Base-by-base conservation (phyloP, 2,797 vertebrate genomes). In the Sebastes vulpes region DNA sequence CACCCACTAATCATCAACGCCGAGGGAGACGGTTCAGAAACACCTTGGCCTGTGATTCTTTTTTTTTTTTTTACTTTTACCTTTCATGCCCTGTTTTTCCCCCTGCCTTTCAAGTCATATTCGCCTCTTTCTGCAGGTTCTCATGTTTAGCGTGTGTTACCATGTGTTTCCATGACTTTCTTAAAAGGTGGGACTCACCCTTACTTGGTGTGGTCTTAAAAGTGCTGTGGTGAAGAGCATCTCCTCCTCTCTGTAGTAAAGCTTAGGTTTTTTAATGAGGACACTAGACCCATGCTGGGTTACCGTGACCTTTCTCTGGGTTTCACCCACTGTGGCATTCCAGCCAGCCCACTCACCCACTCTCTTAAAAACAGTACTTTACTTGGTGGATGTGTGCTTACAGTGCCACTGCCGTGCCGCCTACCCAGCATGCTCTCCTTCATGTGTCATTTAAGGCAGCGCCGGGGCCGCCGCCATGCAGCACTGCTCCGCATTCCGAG, bases 181-280 rank as follows among this genome's bases (percentile, higher is more conserved):
- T n/a, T 94, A 89, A 94, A 57, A 78, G 91, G 88, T 91, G 88
- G 89, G 82, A 95, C 93, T 96, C 93, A 94, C 91, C 90, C 95
- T 94, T 95, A 94, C 96, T 95, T 94, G 90, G 85, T 95, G 95
- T 95, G 91, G 94, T 94, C 88, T 89, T 73, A 79, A 88, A 95
- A 93, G 92, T 91, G 90, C 94, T 91, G 90, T 87, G 80, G 70
- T 0, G 65, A 59, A 64, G 80, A 78, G 60, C 29, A 16, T 67
- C 64, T 42, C 67, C 59, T 42, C 66, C 63, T 77, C 65, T 75
- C 73, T 78, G 54, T 68, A 77, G 54, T 70, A 77, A 69, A 74
- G 91, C 92, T 96, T 90, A 88, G 78, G 80, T 88, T 96, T 87
- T 88, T 96, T 97, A 94, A 96, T 95, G 94, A 95, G 78, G 89